These are phyloP conservation scores for Emydura subglobosa DNA, from an alignment of 2,113 vertebrate species.

Conservation along the genomic window DNA sequence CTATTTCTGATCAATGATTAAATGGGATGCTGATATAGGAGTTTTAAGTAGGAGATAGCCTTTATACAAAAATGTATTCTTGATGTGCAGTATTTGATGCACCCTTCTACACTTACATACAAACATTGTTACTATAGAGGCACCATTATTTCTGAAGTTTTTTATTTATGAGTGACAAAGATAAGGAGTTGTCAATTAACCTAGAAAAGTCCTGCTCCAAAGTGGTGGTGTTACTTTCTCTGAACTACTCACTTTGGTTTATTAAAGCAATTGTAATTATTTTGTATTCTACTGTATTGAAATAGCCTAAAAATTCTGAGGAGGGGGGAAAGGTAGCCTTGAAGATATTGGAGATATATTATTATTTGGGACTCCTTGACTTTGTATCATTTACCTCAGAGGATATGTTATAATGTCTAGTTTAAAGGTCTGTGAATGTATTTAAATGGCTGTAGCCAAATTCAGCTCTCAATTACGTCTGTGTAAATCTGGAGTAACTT, in stretches of 20 bases:
- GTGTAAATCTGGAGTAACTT: background rate
- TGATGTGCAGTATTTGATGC: background rate
- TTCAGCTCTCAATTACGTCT: background rate
- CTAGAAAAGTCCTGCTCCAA: background rate
- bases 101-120: fast-evolving
- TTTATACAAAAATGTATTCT: background rate
- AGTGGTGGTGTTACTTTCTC: background rate
- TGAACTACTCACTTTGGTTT: background rate
- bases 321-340: background rate
- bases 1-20: no score
- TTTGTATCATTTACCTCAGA: background rate
- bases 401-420: background rate
- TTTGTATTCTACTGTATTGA: background rate
- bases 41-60: background rate
- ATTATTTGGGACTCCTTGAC: fast-evolving
- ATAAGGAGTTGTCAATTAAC: background rate
- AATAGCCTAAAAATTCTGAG: background rate
- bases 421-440: background rate
- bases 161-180: fast-evolving
- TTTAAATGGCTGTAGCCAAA: background rate
- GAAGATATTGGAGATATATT: fast-evolving
- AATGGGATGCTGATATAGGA: background rate
- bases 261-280: background rate
- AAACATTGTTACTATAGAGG: background rate
- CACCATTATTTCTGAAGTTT: background rate